These are phyloP conservation scores for Aphodius granarius DNA, from an alignment of 2,888 invertebrate genomes.

Conservation along the genomic window DNA sequence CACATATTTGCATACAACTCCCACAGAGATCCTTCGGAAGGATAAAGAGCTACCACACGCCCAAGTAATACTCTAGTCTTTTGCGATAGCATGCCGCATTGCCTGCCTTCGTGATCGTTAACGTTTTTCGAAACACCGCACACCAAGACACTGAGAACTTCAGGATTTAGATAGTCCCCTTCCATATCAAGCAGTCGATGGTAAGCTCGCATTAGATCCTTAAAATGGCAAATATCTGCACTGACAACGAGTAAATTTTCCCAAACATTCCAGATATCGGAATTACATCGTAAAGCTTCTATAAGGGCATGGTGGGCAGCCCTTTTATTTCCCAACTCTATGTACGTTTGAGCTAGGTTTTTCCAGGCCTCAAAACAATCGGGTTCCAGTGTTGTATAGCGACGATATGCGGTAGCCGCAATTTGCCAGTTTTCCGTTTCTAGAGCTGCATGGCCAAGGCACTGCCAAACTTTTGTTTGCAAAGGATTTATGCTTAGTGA, in stretches of 20 bases:
- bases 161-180: conserved; percentile 74
- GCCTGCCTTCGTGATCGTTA: conserved; percentile 63
- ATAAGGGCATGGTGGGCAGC: conserved; percentile 82
- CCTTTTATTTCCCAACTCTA: conserved; percentile 82
- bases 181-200: conserved; percentile 86
- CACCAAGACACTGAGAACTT: conserved; percentile 73
- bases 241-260: conserved; percentile 91
- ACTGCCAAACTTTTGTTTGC: conserved; percentile 84
- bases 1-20: conserved; percentile 76
- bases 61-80: conserved; percentile 72
- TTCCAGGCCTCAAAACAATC: conserved; percentile 97
- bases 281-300: conserved; percentile 90
- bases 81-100: conserved; percentile 54
- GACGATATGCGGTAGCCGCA: conserved; percentile 82
- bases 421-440: conserved; percentile 77
- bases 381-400: conserved; percentile 83
- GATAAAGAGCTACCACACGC: conserved; percentile 68
- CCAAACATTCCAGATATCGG: conserved; percentile 94
- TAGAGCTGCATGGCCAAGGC: conserved; percentile 84
- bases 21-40: conserved; percentile 78
- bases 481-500: conserved; percentile 85
- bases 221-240: conserved; percentile 84
- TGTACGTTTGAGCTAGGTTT: conserved; percentile 92
- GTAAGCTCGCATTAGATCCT: conserved; percentile 82
- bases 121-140: conserved; percentile 67